Conservation (phyloP, 2,797 vertebrate species). For the Odontamblyopus rebecca region DNA sequence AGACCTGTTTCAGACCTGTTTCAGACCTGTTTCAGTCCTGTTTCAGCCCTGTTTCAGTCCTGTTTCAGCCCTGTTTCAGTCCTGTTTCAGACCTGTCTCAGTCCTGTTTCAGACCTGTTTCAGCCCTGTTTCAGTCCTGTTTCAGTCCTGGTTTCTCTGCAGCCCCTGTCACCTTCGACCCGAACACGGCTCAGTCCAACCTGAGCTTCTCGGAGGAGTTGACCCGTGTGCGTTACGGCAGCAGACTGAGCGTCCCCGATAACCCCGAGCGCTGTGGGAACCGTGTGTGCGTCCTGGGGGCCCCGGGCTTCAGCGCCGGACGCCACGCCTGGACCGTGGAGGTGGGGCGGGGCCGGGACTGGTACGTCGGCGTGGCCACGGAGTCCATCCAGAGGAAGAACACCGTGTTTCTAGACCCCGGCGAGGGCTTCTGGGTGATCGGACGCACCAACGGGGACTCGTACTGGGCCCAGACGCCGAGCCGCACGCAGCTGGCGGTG, state of each 20-base stretch:
- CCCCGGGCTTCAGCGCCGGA: conserved; percentile 57
- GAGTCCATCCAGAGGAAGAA: conserved; percentile 70
- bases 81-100: too few relatives aligned
- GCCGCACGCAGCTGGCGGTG: conserved; percentile 49
- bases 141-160: neutral
- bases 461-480: conserved; percentile 64
- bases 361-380: conserved; percentile 66
- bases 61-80: too few relatives aligned
- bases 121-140: too few relatives aligned
- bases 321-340: conserved; percentile 72
- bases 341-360: conserved; percentile 58
- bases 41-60: too few relatives aligned
- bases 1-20: too few relatives aligned
- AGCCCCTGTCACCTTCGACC: conserved; percentile 67
- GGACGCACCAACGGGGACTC: conserved; percentile 47
- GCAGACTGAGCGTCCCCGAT: conserved; percentile 49
- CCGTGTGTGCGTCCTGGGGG: conserved; percentile 64
- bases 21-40: too few relatives aligned
- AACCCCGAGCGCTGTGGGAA: conserved; percentile 66
- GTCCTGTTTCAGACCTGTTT: too few relatives aligned
- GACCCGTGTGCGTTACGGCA: conserved; percentile 54
- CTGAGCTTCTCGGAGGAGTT: conserved; percentile 62
- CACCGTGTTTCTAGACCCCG: conserved; percentile 53
- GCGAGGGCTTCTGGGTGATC: conserved; percentile 75
- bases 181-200: conserved; percentile 74